Evolutionary conservation across 2,113 vertebrate genomes (phyloP).

Genomic region (Oncorhynchus mykiss): DNA sequence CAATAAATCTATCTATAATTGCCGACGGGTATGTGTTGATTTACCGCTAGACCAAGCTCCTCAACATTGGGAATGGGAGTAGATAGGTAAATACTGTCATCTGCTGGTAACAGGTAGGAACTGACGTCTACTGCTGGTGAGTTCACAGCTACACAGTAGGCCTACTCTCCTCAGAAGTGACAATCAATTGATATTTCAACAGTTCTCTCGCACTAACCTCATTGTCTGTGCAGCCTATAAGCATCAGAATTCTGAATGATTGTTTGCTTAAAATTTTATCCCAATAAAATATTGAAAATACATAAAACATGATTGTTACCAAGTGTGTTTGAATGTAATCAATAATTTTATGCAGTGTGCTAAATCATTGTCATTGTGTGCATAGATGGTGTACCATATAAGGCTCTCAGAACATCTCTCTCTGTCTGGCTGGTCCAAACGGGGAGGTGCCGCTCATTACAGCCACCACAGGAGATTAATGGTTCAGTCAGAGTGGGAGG

Average conservation of each 20-base stretch:
- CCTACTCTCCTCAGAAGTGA: conserved; percentile 28
- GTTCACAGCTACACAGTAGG: neutral
- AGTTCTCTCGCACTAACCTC: conserved; percentile 43
- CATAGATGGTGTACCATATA: conserved; percentile 65
- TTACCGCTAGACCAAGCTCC: too few relatives aligned
- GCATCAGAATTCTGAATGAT: conserved; percentile 38
- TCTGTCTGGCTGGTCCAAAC: conserved; percentile 73
- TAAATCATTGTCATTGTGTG: conserved; percentile 75
- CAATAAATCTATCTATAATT: too few relatives aligned
- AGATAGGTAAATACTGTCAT: conserved; percentile 60
- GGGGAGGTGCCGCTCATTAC: conserved; percentile 74
- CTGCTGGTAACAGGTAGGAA: conserved; percentile 43
- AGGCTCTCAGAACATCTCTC: conserved; percentile 72
- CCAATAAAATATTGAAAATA: conserved; percentile 57
- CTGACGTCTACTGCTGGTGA: neutral
- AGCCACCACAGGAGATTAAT: conserved; percentile 72
- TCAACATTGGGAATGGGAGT: neutral
- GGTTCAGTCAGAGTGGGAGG: conserved; percentile 59
- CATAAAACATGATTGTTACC: conserved; percentile 45
- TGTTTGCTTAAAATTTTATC: conserved; percentile 39
- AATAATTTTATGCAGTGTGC: conserved; percentile 68
- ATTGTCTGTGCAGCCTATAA: conserved; percentile 26
- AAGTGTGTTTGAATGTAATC: conserved; percentile 59
- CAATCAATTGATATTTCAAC: conserved; percentile 49
- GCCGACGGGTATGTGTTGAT: too few relatives aligned